Evolutionary conservation across 1,140 invertebrate species (phyloP).

Genomic region (Drosophila hydei): DNA sequence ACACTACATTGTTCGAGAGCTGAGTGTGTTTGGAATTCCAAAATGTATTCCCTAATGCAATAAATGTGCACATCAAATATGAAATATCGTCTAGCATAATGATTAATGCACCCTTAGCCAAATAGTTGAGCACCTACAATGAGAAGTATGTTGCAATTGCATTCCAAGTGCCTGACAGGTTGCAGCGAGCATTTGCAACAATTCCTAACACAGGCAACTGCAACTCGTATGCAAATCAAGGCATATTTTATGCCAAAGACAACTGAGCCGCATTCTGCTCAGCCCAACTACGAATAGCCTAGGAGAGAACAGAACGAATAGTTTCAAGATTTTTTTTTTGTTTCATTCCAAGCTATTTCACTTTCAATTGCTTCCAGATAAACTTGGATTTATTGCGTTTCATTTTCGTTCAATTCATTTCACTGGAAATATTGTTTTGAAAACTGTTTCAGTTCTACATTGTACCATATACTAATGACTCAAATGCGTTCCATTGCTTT

Average conservation of each 20-base stretch:
- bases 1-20: constrained; percentile 10
- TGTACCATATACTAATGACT: not conserved
- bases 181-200: constrained; percentile 3
- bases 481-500: too few relatives aligned
- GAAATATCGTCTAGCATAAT: constrained; percentile 5
- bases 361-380: not conserved
- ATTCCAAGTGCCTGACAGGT: constrained; percentile 22
- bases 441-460: not conserved
- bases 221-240: constrained; percentile 37
- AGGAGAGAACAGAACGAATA: too few relatives aligned
- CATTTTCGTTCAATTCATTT: not conserved
- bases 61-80: constrained; percentile 5
- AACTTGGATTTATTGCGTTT: not conserved
- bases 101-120: constrained; percentile 1
- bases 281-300: not conserved
- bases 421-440: not conserved
- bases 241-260: constrained; percentile 22
- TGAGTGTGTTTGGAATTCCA: constrained; percentile 19
- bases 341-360: not conserved
- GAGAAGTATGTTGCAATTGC: constrained; percentile 37
- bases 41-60: constrained; percentile 1
- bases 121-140: not conserved
- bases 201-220: not conserved
- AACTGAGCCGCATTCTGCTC: not conserved
- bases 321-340: not conserved